Evolutionary conservation across 2,888 invertebrate genomes (phyloP), one percentile per base, ranked within the genome.

Genomic region (Tholera decimalis): DNA sequence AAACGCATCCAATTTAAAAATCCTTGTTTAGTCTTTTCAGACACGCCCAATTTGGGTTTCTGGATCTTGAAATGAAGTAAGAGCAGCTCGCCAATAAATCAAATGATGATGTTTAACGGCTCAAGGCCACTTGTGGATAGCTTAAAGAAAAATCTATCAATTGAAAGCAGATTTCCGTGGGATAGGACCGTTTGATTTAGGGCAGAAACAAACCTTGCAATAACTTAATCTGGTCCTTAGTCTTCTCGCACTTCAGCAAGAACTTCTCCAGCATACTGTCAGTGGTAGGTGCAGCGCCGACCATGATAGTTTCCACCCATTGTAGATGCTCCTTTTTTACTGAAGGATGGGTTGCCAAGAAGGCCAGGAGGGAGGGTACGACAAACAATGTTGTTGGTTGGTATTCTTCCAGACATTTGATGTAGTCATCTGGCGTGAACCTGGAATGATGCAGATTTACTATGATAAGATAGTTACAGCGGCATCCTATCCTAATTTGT

Each of bases 291-390:
- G 98, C 98, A 0, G 98, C 98, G 0, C 97, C 98, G 11, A 97
- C 97, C 83, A 97, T 96, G 28, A 98, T 96, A 3, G 95, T 94
- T 61, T 96, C 96, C 0, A 98, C 92, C 0, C 96, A 96, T 26
- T 96, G 93, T 53, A 98, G 89, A 83, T 98, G 97, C 62, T 97
- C 97, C 74, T 96, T 96, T 54, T 96, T 96, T 7, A 98, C 96
- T 33, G 96, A 90, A 0, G 98, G 97, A 88, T 97, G 97, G 20
- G 97, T 97, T 0, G 97, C 97, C 63, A 98, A 88, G 90, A 98
- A 98, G 2, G 97, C 94, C 20, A 98, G 91, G 8, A 98, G 92
- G 0, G 98, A 98, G 0, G 98, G 98, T 1, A 98, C 98, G 3
- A 97, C 96, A 83, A 97, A 97, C 24, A 97, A 83, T 1, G 96